Evolutionary conservation across 2,113 vertebrate species (phyloP).

Genomic region (Sapajus apella): DNA sequence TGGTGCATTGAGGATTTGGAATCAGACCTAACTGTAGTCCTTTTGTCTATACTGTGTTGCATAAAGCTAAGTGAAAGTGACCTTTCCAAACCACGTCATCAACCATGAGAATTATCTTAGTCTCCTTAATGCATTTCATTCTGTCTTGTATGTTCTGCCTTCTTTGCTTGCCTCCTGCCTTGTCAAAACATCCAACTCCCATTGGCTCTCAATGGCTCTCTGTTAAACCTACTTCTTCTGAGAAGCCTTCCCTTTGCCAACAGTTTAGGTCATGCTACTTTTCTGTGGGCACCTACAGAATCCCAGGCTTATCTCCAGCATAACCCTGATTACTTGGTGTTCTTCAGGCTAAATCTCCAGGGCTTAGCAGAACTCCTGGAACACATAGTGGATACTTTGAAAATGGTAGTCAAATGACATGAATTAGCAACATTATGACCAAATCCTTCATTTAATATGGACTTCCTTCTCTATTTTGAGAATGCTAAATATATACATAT

Average conservation of each 20-base stretch:
- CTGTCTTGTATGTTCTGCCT: fast-evolving
- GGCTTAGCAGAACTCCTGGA: not conserved
- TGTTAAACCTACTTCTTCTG: not conserved
- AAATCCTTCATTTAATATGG: not conserved
- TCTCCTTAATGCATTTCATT: not conserved
- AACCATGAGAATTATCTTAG: not conserved
- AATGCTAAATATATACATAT: not conserved
- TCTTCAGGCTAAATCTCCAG: not conserved
- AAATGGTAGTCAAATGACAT: not conserved
- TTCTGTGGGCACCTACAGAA: not conserved
- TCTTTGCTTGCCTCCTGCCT: not conserved
- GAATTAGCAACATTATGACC: not conserved
- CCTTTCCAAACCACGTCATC: not conserved
- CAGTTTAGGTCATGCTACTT: not conserved
- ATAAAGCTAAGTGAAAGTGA: not conserved
- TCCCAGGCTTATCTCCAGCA: not conserved
- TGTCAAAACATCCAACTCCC: not conserved
- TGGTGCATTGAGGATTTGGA: not conserved
- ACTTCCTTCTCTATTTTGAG: not conserved
- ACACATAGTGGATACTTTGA: not conserved
- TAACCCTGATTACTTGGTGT: not conserved
- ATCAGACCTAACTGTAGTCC: not conserved
- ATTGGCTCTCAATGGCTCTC: not conserved
- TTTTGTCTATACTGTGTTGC: not conserved
- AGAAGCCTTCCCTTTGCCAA: not conserved